Conservation (phyloP, 2,888 invertebrate genomes). For the Luffia ferchaultella region DNA sequence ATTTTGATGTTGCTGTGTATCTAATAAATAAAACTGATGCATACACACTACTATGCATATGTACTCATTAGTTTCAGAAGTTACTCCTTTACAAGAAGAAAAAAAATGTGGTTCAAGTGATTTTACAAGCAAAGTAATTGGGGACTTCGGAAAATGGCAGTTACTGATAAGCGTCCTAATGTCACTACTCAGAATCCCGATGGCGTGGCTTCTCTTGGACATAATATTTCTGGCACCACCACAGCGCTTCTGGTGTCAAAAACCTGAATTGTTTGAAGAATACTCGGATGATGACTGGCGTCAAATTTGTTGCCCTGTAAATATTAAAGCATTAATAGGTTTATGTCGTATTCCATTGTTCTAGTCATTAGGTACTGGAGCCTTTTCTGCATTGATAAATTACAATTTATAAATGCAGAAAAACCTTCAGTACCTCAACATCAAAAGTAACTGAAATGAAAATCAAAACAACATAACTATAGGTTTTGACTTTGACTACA, state of each 20-base stretch:
- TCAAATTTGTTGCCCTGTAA: conserved; percentile 40
- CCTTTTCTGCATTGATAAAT: too few species aligned
- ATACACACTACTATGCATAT: too few species aligned
- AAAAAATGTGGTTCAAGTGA: conserved; percentile 16
- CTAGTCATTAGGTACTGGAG: too few species aligned
- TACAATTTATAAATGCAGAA: too few species aligned
- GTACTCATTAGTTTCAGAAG: background rate
- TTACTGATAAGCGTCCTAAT: conserved; percentile 56
- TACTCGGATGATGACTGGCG: conserved; percentile 51
- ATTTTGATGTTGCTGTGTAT: too few species aligned
- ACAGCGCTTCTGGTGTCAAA: conserved; percentile 66
- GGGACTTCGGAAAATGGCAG: conserved; percentile 70
- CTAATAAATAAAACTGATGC: too few species aligned
- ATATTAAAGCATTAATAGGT: conserved; percentile 11
- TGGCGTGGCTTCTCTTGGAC: conserved; percentile 70
- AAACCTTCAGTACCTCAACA: too few species aligned
- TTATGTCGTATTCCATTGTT: background rate
- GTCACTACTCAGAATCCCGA: conserved; percentile 65
- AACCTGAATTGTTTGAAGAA: conserved; percentile 27
- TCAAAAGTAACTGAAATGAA: background rate
- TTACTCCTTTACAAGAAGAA: background rate
- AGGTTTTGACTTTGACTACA: too few species aligned
- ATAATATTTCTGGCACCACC: conserved; percentile 70
- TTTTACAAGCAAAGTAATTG: conserved; percentile 44
- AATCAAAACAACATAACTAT: too few species aligned